A percentile compares a stretch with the other conserved stretches of the same genome.
Evolutionary conservation across 2,888 invertebrate species (phyloP).

Genomic region (Clivina fossor): DNA sequence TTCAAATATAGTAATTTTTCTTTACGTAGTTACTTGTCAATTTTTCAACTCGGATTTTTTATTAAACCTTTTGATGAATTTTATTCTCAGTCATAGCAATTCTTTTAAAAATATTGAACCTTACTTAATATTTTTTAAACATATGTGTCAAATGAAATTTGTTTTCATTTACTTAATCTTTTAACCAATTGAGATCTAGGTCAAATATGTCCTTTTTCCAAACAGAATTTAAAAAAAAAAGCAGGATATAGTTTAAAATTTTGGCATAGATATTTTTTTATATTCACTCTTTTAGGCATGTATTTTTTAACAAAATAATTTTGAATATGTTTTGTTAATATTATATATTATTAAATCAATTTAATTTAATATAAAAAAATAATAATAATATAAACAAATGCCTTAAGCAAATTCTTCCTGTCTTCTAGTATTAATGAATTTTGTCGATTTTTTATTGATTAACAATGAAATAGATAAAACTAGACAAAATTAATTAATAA

Average conservation of each 20-base stretch:
- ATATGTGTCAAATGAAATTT: too few relatives aligned
- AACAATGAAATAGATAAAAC: neutral
- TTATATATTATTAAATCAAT: neutral
- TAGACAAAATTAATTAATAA: too few relatives aligned
- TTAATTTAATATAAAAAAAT: neutral
- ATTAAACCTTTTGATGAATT: too few relatives aligned
- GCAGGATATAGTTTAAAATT: slow-evolving; percentile 1
- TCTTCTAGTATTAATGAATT: neutral
- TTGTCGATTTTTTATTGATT: neutral
- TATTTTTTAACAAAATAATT: slow-evolving; percentile 9
- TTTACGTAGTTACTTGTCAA: too few relatives aligned
- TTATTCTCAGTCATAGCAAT: too few relatives aligned
- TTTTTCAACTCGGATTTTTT: too few relatives aligned
- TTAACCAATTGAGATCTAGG: neutral
- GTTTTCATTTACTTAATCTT: too few relatives aligned
- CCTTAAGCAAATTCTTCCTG: slow-evolving; percentile 21
- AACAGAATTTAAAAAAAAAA: neutral
- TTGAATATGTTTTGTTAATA: neutral
- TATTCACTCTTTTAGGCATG: neutral
- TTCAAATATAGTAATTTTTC: too few relatives aligned
- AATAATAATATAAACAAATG: slow-evolving; percentile 14
- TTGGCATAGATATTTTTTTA: neutral
- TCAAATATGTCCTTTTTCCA: neutral
- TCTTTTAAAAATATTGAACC: too few relatives aligned
- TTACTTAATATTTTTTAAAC: too few relatives aligned